Conservation (phyloP, 1,140 invertebrate genomes). For the Hylyphantes graminicola region DNA sequence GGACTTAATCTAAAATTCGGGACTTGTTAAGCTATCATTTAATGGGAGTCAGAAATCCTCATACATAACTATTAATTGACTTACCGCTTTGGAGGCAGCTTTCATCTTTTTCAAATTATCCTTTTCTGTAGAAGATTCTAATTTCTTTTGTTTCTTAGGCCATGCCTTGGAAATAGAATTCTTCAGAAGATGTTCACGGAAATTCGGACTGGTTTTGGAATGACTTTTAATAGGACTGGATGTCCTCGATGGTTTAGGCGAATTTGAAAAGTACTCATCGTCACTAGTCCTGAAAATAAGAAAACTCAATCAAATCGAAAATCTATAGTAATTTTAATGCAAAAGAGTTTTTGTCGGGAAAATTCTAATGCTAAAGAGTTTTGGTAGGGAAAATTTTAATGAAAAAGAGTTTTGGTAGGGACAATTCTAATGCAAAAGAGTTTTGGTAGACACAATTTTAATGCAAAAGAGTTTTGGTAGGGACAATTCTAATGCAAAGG, state of each 20-base stretch:
- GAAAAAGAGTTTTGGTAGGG: too few relatives aligned
- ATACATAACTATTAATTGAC: not conserved
- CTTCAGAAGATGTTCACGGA: constrained; percentile 12
- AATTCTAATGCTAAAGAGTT: too few relatives aligned
- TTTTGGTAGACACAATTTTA: too few relatives aligned
- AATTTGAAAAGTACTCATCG: constrained; percentile 20
- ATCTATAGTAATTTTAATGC: too few relatives aligned
- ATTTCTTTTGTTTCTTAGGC: constrained; percentile 31
- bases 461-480: too few relatives aligned
- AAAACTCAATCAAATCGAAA: not conserved
- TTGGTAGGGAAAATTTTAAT: too few relatives aligned
- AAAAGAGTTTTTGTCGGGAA: too few relatives aligned
- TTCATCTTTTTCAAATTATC: constrained; percentile 14
- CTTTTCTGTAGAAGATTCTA: not conserved
- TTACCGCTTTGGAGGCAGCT: not conserved
- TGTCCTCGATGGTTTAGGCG: constrained; percentile 11
- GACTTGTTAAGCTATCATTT: too few relatives aligned
- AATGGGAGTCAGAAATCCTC: too few relatives aligned
- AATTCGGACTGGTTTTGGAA: constrained; percentile 4
- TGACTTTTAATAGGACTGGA: constrained; percentile 18
- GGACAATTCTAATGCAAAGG: too few relatives aligned
- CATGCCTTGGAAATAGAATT: constrained; percentile 19
- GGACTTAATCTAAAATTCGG: too few relatives aligned
- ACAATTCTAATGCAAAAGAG: too few relatives aligned
- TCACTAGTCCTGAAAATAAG: constrained; percentile 26